A percentile compares a stretch with the other conserved stretches of the same genome.
Conservation (phyloP, 2,797 vertebrate species). For the Anniella stebbinsi region DNA sequence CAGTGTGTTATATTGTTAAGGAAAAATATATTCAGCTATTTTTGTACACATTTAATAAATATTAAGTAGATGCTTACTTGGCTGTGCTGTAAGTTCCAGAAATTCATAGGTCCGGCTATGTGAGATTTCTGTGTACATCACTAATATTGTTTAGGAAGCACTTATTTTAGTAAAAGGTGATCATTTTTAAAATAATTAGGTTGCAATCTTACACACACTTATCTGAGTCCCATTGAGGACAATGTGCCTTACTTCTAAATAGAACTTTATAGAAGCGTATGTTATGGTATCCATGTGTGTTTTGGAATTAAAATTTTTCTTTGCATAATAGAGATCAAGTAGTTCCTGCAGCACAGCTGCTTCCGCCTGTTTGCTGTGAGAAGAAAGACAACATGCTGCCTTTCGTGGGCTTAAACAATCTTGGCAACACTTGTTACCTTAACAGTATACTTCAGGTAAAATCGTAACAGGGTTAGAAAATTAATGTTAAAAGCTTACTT, state of each 20-base stretch:
- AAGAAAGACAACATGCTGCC: conserved; percentile 89
- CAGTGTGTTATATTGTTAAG: background rate
- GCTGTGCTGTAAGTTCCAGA: background rate
- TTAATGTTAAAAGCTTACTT: background rate
- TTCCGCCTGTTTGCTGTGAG: conserved; percentile 83
- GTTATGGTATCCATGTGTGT: background rate
- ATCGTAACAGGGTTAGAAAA: background rate
- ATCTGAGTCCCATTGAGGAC: background rate
- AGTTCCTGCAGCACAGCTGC: conserved; percentile 83
- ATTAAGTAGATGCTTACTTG: background rate
- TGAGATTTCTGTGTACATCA: background rate
- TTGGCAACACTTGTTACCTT: conserved; percentile 98
- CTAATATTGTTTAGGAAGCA: background rate
- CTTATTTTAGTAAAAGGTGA: background rate
- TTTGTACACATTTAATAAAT: background rate
- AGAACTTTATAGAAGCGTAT: background rate
- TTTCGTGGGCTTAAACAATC: conserved; percentile 95
- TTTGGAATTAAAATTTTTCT: background rate
- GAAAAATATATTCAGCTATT: background rate
- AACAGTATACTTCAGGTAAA: conserved; percentile 97
- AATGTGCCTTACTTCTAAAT: background rate
- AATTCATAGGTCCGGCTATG: background rate
- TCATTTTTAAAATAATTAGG: background rate
- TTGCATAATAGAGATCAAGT: conserved; percentile 84
- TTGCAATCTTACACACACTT: background rate